Percentiles rank a stretch among this genome's conserved stretches.
Evolutionary conservation across 2,797 vertebrate genomes (phyloP).

Genomic region (Antennarius maculatus): DNA sequence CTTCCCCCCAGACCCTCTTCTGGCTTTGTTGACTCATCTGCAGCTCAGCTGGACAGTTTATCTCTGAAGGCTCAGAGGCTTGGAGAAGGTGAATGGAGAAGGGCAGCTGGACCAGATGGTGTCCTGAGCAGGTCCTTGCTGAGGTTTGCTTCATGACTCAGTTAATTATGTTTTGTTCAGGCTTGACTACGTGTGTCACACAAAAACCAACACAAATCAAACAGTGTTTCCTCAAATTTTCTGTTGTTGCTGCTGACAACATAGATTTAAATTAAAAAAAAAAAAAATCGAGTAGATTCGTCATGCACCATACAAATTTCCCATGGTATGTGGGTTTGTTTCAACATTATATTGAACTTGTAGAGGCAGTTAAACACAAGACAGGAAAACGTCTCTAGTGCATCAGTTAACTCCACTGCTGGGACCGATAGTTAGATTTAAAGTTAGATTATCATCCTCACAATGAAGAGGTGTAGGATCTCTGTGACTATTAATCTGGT

Average conservation of each 20-base stretch:
- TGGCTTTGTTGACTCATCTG: constrained; percentile 51
- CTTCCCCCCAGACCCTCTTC: constrained; percentile 23
- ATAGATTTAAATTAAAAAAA: neutral
- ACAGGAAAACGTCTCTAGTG: too few relatives aligned
- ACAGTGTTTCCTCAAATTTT: neutral
- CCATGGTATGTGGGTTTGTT: too few relatives aligned
- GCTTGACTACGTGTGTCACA: neutral
- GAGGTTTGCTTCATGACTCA: constrained; percentile 4
- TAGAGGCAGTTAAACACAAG: too few relatives aligned
- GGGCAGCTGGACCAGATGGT: constrained; percentile 55
- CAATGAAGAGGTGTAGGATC: too few relatives aligned
- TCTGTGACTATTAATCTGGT: too few relatives aligned
- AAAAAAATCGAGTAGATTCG: too few relatives aligned
- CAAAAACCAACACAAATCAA: neutral
- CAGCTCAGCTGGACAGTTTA: constrained; percentile 42
- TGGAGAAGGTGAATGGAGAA: constrained; percentile 38
- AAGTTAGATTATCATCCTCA: too few relatives aligned
- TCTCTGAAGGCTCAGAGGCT: constrained; percentile 29
- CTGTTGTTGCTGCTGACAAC: neutral
- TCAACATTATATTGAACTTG: too few relatives aligned
- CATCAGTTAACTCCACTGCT: too few relatives aligned
- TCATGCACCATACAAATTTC: too few relatives aligned
- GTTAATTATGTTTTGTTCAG: neutral
- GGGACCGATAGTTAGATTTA: too few relatives aligned
- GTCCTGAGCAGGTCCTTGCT: constrained; percentile 24